phyloP scores from a whole-genome alignment of 2,797 vertebrate genomes.

The Microctenopoma lineatum region DNA sequence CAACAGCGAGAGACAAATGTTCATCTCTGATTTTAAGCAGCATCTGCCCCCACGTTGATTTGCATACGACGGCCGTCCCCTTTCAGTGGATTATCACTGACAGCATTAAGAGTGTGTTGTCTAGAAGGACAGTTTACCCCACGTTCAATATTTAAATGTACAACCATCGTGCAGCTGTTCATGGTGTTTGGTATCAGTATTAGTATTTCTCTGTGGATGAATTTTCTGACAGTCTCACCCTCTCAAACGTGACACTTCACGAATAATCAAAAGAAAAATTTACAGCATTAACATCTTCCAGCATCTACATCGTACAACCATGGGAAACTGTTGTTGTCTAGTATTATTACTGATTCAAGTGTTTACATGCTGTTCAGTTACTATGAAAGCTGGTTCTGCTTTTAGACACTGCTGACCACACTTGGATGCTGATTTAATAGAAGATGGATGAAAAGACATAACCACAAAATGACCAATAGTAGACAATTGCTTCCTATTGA shows the following conservation, averaged over 20 bases:
- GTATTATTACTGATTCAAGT: no score
- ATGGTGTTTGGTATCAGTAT: not conserved
- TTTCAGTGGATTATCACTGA: slow-evolving; percentile 30
- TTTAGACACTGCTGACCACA: no score
- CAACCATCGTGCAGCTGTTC: not conserved
- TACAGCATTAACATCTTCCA: not conserved
- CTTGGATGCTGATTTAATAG: no score
- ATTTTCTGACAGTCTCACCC: no score
- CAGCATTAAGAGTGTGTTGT: slow-evolving; percentile 15
- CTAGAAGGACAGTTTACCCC: not conserved
- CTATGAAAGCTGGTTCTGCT: no score
- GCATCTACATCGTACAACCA: slow-evolving; percentile 1
- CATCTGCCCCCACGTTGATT: slow-evolving; percentile 40
- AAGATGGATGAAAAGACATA: no score
- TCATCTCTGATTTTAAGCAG: slow-evolving; percentile 28
- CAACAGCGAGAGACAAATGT: slow-evolving; percentile 30
- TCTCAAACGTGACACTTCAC: not conserved
- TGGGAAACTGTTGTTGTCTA: no score
- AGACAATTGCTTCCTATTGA: not conserved
- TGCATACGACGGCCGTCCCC: slow-evolving; percentile 19
- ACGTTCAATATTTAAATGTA: slow-evolving; percentile 3
- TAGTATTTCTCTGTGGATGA: not conserved
- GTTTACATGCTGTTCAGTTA: no score
- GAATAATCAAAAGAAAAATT: not conserved
- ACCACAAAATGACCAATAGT: no score